Evolutionary conservation across 2,888 invertebrate genomes (phyloP).

Genomic region (Tuta absoluta): DNA sequence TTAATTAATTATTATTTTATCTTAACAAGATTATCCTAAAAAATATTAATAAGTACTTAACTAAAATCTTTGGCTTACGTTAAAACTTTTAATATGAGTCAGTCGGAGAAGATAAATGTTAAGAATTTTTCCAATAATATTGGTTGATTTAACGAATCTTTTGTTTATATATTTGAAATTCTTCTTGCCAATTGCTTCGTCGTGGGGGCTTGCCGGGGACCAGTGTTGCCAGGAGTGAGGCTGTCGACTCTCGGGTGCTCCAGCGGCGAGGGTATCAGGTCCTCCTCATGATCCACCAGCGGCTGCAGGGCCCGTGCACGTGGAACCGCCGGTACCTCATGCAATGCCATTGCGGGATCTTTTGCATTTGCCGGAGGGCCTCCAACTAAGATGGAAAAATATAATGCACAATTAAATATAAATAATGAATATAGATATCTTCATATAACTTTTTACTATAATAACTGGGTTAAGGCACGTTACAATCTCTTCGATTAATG

Average conservation of each 20-base stretch:
- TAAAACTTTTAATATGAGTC: conserved; percentile 1
- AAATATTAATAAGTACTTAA: conserved; percentile 24
- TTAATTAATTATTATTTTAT: not conserved
- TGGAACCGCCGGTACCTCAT: conserved; percentile 90
- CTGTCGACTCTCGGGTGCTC: not conserved
- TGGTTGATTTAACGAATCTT: not conserved
- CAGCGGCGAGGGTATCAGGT: conserved; percentile 60
- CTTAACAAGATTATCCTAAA: not conserved
- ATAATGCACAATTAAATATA: no score
- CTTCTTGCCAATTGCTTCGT: conserved; percentile 13
- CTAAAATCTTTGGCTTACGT: conserved; percentile 17
- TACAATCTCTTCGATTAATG: no score
- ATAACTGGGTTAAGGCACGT: no score
- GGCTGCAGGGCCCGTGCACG: conserved; percentile 88
- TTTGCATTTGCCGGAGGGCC: conserved; percentile 87
- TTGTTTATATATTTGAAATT: not conserved
- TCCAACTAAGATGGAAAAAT: conserved; percentile 55
- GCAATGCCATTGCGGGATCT: conserved; percentile 93
- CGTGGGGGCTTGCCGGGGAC: not conserved
- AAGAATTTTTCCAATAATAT: not conserved
- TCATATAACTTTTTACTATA: no score
- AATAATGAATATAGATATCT: no score
- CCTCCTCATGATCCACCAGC: conserved; percentile 83
- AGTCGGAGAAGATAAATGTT: conserved; percentile 1
- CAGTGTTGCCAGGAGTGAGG: not conserved